phyloP scores from a whole-genome alignment of 2,888 invertebrate species.

The Platycheirus albimanus region DNA sequence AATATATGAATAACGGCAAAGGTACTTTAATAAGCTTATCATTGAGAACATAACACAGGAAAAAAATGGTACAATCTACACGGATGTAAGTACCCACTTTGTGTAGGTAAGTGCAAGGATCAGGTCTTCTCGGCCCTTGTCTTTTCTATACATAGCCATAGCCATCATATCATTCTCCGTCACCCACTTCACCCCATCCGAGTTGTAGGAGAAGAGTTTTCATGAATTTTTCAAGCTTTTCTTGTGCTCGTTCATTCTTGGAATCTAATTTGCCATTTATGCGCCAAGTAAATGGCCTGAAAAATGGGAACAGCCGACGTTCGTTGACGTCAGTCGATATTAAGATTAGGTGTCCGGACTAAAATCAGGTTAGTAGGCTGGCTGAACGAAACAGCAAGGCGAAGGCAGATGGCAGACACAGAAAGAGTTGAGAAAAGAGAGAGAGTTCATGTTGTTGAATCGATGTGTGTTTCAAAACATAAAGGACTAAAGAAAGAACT shows the following conservation, averaged over 20 bases:
- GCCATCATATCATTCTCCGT: neutral
- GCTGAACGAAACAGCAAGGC: neutral
- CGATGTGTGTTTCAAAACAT: neutral
- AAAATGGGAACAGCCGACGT: conserved; percentile 65
- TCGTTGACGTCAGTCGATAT: conserved; percentile 63
- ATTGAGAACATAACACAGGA: conserved; percentile 66
- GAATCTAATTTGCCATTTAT: conserved; percentile 73
- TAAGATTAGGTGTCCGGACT: conserved; percentile 69
- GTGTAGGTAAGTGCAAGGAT: conserved; percentile 72
- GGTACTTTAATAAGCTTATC: conserved; percentile 74
- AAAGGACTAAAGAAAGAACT: too few relatives aligned
- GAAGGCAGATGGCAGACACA: neutral
- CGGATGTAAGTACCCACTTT: conserved; percentile 71
- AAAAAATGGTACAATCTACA: conserved; percentile 68
- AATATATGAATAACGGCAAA: conserved; percentile 73
- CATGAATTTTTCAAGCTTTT: conserved; percentile 70
- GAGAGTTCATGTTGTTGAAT: conserved; percentile 41
- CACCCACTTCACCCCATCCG: neutral
- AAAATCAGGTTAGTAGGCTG: conserved; percentile 70
- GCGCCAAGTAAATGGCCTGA: conserved; percentile 71
- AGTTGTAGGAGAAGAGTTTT: conserved; percentile 21
- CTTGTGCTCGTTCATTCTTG: conserved; percentile 53
- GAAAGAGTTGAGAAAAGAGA: too few relatives aligned
- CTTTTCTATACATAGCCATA: neutral
- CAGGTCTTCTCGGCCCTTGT: conserved; percentile 32